These are phyloP conservation scores for Leptoclinus maculatus DNA, from an alignment of 2,797 vertebrate species.

Conservation along the genomic window DNA sequence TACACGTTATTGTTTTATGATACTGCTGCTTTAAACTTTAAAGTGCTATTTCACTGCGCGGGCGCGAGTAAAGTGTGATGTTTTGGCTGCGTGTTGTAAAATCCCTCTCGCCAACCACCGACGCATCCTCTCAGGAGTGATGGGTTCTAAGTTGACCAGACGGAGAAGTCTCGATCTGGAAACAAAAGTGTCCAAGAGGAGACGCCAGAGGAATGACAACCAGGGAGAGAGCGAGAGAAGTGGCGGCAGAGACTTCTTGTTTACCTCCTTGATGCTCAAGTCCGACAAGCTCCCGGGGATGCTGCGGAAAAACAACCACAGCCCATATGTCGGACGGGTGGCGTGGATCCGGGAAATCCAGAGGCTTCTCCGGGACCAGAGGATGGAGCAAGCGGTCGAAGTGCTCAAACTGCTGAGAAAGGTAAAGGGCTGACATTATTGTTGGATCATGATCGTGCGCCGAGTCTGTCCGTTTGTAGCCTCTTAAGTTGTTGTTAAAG, in stretches of 20 bases:
- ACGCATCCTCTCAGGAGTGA: constrained; percentile 71
- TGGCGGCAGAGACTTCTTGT: constrained; percentile 81
- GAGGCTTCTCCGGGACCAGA: constrained; percentile 86
- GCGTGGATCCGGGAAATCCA: constrained; percentile 92
- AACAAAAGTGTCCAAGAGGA: constrained; percentile 73
- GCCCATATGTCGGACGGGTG: constrained; percentile 88
- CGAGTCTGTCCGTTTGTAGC: not conserved
- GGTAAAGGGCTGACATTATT: constrained; percentile 70
- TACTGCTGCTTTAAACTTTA: constrained; percentile 51
- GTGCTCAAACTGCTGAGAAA: constrained; percentile 88
- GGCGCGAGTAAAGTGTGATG: constrained; percentile 65
- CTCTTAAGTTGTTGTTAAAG: not conserved
- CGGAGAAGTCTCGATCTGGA: constrained; percentile 88
- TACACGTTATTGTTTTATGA: not conserved
- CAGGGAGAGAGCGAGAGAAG: constrained; percentile 65
- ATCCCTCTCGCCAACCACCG: constrained; percentile 26
- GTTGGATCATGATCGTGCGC: not conserved
- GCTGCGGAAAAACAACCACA: constrained; percentile 85
- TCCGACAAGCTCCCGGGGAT: constrained; percentile 88
- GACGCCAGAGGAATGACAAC: constrained; percentile 68
- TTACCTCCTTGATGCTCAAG: constrained; percentile 86
- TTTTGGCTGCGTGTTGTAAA: constrained; percentile 54
- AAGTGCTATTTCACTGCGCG: not conserved
- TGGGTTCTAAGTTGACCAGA: constrained; percentile 90
- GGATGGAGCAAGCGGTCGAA: constrained; percentile 84